Conservation (phyloP, 2,113 vertebrate species). For the Nibea coibor region DNA sequence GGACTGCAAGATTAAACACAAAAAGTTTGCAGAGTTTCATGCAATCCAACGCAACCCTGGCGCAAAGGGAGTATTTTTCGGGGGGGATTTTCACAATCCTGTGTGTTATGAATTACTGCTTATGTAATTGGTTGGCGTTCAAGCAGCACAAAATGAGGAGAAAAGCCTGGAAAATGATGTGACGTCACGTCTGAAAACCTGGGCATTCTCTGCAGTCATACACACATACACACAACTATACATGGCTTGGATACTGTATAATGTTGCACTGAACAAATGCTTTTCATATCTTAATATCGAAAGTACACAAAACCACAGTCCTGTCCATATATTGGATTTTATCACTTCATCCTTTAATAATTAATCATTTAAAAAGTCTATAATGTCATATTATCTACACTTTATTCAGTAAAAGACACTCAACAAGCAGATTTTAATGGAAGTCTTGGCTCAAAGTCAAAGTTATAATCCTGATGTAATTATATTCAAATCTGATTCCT, state of each 20-base stretch:
- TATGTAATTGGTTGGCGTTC: conserved; percentile 63
- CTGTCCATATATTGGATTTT: not conserved
- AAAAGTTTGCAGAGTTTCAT: conserved; percentile 62
- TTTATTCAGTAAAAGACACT: conserved; percentile 32
- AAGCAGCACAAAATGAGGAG: conserved; percentile 3
- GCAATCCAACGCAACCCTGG: conserved; percentile 54
- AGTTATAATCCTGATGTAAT: conserved; percentile 51
- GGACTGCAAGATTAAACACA: conserved; percentile 60
- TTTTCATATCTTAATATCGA: not conserved
- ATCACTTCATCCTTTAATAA: conserved; percentile 1
- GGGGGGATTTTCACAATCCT: conserved; percentile 57
- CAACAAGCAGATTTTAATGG: conserved; percentile 26
- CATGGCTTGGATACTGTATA: conserved; percentile 4
- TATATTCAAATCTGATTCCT: conserved; percentile 42
- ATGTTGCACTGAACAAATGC: not conserved
- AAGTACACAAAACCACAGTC: not conserved
- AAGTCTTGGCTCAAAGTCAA: conserved; percentile 34
- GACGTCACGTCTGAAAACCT: conserved; percentile 27
- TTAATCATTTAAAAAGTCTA: not conserved
- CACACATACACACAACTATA: not conserved
- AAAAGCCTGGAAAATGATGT: conserved; percentile 28
- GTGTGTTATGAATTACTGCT: conserved; percentile 58
- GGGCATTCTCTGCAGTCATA: conserved; percentile 16
- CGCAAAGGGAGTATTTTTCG: conserved; percentile 46
- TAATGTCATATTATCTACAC: conserved; percentile 5